phyloP scores from a whole-genome alignment of 2,113 vertebrate genomes.

The Chitala chitala region DNA sequence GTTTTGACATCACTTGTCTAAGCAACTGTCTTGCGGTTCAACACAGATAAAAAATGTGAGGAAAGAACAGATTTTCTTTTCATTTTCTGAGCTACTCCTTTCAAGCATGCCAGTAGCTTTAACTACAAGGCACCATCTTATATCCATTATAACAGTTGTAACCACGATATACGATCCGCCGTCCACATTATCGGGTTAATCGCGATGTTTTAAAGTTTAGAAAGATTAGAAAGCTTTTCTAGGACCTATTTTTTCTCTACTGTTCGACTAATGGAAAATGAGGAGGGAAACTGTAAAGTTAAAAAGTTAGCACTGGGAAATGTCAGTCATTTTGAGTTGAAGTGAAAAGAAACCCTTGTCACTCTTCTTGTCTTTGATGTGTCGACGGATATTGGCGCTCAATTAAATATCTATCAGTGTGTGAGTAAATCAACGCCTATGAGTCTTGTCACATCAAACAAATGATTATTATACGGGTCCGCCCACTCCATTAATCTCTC shows the following conservation, averaged over 20 bases:
- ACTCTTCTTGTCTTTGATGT: constrained; percentile 80
- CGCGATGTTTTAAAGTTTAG: too few species aligned
- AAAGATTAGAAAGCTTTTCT: too few species aligned
- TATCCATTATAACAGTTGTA: too few species aligned
- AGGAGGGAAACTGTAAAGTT: constrained; percentile 21
- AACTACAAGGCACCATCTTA: too few species aligned
- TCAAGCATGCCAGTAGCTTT: too few species aligned
- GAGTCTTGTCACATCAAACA: constrained; percentile 86
- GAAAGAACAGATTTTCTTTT: not conserved
- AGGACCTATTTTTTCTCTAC: too few species aligned
- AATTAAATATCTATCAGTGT: constrained; percentile 94
- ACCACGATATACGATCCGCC: too few species aligned
- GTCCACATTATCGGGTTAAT: too few species aligned
- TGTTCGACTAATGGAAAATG: constrained; percentile 18
- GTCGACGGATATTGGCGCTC: constrained; percentile 77
- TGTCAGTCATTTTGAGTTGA: constrained; percentile 69
- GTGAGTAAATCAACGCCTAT: constrained; percentile 88
- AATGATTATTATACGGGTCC: constrained; percentile 76
- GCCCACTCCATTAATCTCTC: constrained; percentile 75
- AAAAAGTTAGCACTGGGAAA: constrained; percentile 31
- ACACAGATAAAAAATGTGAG: not conserved
- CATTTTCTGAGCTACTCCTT: too few species aligned
- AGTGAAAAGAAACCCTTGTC: constrained; percentile 67
- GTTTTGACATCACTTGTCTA: constrained; percentile 49
- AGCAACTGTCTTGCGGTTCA: constrained; percentile 45